These are phyloP conservation scores for Lutraria lutraria DNA, from an alignment of 2,888 invertebrate genomes.

Conservation along the genomic window DNA sequence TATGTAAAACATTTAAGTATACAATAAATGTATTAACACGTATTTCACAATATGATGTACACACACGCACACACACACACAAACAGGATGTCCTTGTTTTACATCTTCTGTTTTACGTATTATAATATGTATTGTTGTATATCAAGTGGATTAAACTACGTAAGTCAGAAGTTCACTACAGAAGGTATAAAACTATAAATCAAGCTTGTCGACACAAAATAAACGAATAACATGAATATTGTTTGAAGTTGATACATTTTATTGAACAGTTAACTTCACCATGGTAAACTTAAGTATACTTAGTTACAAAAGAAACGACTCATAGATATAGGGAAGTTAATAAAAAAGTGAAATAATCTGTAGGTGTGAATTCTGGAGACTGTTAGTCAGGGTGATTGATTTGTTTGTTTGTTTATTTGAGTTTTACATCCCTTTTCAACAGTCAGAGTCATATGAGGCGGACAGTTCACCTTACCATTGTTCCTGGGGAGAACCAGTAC, in stretches of 20 bases:
- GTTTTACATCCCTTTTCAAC: no score
- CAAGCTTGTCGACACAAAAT: neutral
- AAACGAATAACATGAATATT: neutral
- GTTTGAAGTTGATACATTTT: neutral
- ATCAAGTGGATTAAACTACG: neutral
- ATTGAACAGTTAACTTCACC: neutral
- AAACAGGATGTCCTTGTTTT: neutral
- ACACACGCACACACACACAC: neutral
- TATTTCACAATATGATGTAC: no score
- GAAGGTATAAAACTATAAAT: neutral
- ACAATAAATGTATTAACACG: no score
- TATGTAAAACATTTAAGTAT: no score
- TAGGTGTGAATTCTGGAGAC: neutral
- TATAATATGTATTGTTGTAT: neutral
- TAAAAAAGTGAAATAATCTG: neutral
- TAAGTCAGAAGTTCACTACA: neutral
- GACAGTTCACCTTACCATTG: no score
- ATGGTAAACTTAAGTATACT: neutral
- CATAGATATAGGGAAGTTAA: neutral
- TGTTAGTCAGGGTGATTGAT: neutral
- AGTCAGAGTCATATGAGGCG: no score
- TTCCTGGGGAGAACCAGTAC: no score
- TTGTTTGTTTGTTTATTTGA: no score
- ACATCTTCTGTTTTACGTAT: neutral
- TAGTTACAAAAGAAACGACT: no score